Evolutionary conservation across 2,797 vertebrate species (phyloP), one percentile per base, ranked within the genome.

Genomic region (Esox lucius): DNA sequence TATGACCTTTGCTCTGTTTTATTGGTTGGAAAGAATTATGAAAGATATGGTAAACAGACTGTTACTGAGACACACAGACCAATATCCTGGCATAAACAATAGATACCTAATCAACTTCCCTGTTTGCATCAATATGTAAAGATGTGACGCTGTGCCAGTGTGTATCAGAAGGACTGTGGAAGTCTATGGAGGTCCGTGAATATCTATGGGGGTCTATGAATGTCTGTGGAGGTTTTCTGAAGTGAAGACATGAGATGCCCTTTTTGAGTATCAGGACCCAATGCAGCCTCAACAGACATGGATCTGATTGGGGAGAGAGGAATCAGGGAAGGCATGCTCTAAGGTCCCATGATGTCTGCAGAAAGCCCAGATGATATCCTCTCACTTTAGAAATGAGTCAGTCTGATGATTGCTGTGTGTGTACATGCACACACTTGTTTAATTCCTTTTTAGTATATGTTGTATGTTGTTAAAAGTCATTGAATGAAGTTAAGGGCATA

Each of bases 401-500:
- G 75, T 75, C 75, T 71, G 72, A 79, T 71, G 73, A 83, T 87
- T 81, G 81, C 3, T 68, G n/a, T 59, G 49, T 73, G 61, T 72
- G 35, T 15, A 17, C 64, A 16, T 48, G 4, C 5, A 53, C 51
- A n/a, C 22, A 11, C 12, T 2, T 42, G 42, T 7, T 1, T 46
- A 46, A 46, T 46, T 46, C 12, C 9, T 46, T 46, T 46, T 46
- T 13, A 11, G 42, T 46, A 46, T 1, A 46, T 1, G 12, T 42
- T 42, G 42, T 42, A 42, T 42, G 9, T 46, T 46, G 42, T 13
- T 13, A 46, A 46, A 46, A 46, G 42, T 13, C 6, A 46, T 13
- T 46, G 9, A 46, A 86, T 86, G 85, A 88, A 90, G 88, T 89
- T 67, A 89, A 82, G 24, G 69, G 59, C 76, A 73, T 75, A 80